A percentile compares a stretch with the other conserved stretches of the same genome.
These are phyloP conservation scores for Mylabris phalerata DNA, from an alignment of 1,140 invertebrate genomes.

Conservation along the genomic window DNA sequence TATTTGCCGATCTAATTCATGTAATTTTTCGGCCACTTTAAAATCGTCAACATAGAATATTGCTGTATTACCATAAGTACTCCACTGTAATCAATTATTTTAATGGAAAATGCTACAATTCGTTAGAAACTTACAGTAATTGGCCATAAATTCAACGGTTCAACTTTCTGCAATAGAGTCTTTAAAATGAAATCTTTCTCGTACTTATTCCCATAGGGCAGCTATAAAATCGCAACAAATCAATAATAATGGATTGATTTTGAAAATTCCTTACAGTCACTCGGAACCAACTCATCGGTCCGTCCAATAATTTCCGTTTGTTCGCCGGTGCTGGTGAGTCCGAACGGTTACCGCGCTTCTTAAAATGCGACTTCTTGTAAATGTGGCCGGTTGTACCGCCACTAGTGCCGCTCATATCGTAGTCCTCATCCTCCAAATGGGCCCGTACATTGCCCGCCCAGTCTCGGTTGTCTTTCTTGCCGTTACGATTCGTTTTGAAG, in stretches of 20 bases:
- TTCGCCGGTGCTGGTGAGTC: constrained; percentile 44
- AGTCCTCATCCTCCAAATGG: constrained; percentile 49
- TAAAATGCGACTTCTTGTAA: constrained; percentile 31
- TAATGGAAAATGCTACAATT: not conserved
- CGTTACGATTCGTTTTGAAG: constrained; percentile 45
- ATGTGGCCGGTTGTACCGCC: constrained; percentile 25
- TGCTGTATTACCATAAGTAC: constrained; percentile 46
- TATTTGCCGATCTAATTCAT: constrained; percentile 55
- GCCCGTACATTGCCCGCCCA: constrained; percentile 42
- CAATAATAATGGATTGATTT: not conserved
- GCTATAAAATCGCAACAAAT: constrained; percentile 42
- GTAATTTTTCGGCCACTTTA: constrained; percentile 56
- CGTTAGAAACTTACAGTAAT: constrained; percentile 42
- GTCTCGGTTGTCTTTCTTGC: constrained; percentile 43
- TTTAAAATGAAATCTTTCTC: constrained; percentile 59
- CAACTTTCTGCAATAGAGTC: constrained; percentile 51
- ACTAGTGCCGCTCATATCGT: constrained; percentile 47
- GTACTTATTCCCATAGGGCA: constrained; percentile 67
- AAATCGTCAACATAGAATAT: constrained; percentile 66
- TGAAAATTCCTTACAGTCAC: constrained; percentile 44
- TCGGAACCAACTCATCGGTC: constrained; percentile 52
- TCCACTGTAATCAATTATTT: constrained; percentile 41
- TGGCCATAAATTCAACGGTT: constrained; percentile 59
- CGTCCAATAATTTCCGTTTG: constrained; percentile 40
- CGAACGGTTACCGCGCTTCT: constrained; percentile 32